Percentiles rank a stretch among this genome's conserved stretches.
Conservation (phyloP, 2,113 vertebrate genomes). For the Rhabdornis inornatus region DNA sequence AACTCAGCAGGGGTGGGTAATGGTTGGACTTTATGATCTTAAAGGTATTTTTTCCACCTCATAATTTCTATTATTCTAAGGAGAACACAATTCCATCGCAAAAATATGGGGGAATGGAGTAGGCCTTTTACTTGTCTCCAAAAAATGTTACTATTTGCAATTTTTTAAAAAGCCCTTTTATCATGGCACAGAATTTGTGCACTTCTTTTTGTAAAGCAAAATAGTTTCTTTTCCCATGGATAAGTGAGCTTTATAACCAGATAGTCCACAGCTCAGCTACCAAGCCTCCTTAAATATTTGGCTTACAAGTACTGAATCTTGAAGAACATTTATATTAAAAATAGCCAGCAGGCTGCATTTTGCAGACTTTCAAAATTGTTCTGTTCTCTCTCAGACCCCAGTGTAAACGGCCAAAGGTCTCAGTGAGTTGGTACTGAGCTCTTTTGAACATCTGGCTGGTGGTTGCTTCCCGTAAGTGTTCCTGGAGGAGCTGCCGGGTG, state of each 20-base stretch:
- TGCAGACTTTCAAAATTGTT: not conserved
- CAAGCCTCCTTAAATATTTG: not conserved
- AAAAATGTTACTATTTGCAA: not conserved
- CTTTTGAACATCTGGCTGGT: not conserved
- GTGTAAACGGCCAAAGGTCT: not conserved
- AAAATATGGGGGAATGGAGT: not conserved
- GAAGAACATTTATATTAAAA: not conserved
- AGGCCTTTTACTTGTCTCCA: not conserved
- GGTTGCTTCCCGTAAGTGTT: not conserved
- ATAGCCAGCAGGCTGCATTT: not conserved
- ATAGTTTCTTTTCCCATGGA: not conserved
- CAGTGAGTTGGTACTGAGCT: not conserved
- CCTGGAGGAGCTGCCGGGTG: not conserved
- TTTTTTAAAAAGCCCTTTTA: not conserved
- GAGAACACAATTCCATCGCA: not conserved
- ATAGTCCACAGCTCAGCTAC: not conserved
- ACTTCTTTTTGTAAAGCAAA: not conserved
- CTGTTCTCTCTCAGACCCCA: not conserved
- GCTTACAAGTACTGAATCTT: not conserved
- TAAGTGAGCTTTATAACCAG: not conserved
- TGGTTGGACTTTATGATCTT: not conserved
- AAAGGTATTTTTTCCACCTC: not conserved
- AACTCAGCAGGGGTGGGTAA: not conserved
- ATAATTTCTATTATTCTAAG: not conserved
- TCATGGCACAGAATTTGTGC: not conserved